Conservation (phyloP, 2,113 vertebrate species). For the Turnix velox region DNA sequence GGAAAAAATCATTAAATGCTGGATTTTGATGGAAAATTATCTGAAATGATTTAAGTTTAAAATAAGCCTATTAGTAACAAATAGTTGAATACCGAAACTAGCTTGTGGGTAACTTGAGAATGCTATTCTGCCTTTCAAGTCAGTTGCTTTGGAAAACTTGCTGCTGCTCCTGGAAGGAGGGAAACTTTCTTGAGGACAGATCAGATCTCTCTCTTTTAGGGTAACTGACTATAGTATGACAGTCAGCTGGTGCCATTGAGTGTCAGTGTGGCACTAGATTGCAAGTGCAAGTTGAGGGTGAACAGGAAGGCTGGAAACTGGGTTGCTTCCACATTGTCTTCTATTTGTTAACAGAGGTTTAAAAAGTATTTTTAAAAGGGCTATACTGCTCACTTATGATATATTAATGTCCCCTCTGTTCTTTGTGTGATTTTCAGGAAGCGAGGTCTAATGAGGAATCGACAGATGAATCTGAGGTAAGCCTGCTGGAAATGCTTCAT, state of each 20-base stretch:
- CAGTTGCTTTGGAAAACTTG: neutral
- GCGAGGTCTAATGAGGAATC: constrained; percentile 83
- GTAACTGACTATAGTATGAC: neutral
- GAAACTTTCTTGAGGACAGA: neutral
- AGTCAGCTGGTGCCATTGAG: neutral
- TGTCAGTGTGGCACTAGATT: neutral
- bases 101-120: neutral
- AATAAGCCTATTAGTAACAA: neutral
- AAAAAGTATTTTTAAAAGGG: neutral
- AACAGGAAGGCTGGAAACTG: neutral
- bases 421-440: constrained; percentile 75
- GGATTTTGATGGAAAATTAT: neutral
- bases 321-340: neutral
- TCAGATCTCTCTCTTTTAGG: neutral
- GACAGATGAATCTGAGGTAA: constrained; percentile 97
- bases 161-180: neutral
- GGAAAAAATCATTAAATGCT: neutral
- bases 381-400: neutral
- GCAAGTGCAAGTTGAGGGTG: neutral
- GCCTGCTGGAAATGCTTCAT: neutral
- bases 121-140: neutral
- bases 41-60: neutral
- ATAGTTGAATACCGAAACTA: neutral
- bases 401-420: neutral
- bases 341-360: neutral